Base-by-base conservation (phyloP, 2,113 vertebrate species). In the Toxotes jaculatrix region DNA sequence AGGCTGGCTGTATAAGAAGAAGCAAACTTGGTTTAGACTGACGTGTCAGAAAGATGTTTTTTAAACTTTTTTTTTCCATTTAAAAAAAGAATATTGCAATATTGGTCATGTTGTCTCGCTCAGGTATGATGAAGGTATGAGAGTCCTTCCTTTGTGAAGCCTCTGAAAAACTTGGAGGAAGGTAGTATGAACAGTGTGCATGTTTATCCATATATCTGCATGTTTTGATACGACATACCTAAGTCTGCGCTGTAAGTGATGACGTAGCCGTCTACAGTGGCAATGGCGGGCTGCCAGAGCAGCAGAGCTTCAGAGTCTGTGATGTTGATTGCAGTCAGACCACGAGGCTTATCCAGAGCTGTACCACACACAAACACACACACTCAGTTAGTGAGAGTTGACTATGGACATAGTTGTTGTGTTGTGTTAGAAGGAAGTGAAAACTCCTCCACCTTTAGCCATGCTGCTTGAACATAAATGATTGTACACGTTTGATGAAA, bases 271-370 rank as follows among this genome's bases (percentile, higher is more conserved):
- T 99, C 98, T 67, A 99, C 97, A 0, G 97, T 95, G 12, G 98
- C 98, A 1, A 99, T 97, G 64, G 97, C 96, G 0, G 98, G 98
- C 89, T 99, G 97, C 98, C 98, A 99, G 42, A 95, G 94, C 36
- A 98, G 94, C 90, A 99, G 78, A 49, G 97, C 97, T 77, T 95
- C 96, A 0, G 96, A 96, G 68, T 99, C 97, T 0, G 97, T 99
- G 94, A 99, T 95, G 87, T 99, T 99, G 77, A 97, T 87, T 27
- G 95, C 96, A 3, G 91, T 92, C 42, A 99, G 93, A 49, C 96
- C 95, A 6, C 97, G 97, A 0, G 98, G 98, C 68, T 97, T 97
- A 89, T 99, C 98, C 91, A 99, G 92, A 80, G 95, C 98, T 99
- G 90, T 7, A 70, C 63, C 65, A 86, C 21, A 92, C 75, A 91